phyloP scores from a whole-genome alignment of 2,113 vertebrate genomes.

The Sprattus sprattus region DNA sequence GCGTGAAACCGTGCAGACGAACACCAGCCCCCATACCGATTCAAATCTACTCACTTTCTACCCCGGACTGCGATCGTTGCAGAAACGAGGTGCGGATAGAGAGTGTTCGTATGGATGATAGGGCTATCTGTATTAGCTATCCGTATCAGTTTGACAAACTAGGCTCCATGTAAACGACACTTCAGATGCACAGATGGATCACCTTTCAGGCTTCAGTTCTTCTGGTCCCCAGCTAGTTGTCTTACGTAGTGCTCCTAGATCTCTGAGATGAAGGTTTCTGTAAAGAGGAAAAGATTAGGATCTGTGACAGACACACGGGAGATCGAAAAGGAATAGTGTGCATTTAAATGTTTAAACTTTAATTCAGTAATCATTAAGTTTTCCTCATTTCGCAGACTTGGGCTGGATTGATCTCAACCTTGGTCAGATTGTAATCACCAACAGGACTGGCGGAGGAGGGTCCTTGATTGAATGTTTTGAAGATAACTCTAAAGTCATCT shows the following conservation, averaged over 20 bases:
- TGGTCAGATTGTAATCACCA: constrained; percentile 1
- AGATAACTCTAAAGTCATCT: not conserved
- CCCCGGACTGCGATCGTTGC: too few species aligned
- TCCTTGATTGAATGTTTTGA: not conserved
- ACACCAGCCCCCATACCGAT: too few species aligned
- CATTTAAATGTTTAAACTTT: not conserved
- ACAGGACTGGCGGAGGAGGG: not conserved
- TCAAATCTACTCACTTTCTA: too few species aligned
- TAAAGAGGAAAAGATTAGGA: not conserved
- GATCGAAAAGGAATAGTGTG: not conserved
- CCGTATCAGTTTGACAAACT: too few species aligned
- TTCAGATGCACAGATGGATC: not conserved
- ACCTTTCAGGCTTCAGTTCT: not conserved
- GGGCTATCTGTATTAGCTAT: too few species aligned
- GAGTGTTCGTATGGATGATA: too few species aligned
- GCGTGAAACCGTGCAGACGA: too few species aligned
- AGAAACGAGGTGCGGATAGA: too few species aligned
- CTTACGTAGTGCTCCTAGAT: not conserved
- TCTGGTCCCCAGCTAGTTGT: not conserved
- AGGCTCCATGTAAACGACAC: too few species aligned
- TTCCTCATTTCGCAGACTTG: not conserved
- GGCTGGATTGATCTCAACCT: not conserved
- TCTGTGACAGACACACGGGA: not conserved
- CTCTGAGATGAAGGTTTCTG: not conserved
- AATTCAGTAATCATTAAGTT: not conserved